These are phyloP conservation scores for Hesperia comma DNA, from an alignment of 2,888 invertebrate genomes.

Conservation along the genomic window DNA sequence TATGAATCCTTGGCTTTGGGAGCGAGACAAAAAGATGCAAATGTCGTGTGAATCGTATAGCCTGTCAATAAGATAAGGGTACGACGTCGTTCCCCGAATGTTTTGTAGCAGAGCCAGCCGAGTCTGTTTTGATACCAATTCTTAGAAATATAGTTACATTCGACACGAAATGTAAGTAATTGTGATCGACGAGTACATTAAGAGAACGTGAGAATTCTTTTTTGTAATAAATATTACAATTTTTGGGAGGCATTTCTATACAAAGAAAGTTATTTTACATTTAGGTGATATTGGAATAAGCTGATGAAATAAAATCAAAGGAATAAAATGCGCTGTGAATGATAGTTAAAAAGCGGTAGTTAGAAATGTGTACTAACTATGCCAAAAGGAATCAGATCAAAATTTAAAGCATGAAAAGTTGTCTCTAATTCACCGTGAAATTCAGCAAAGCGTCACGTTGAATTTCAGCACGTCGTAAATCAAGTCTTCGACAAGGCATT, in stretches of 20 bases:
- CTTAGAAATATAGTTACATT: too few species aligned
- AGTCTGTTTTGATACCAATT: neutral
- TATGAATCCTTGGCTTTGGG: neutral
- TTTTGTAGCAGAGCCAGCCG: neutral
- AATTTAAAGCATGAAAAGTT: slow-evolving; percentile 16
- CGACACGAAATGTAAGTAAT: too few species aligned
- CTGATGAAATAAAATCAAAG: too few species aligned
- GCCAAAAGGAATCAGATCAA: neutral
- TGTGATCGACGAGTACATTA: too few species aligned
- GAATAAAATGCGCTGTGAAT: too few species aligned
- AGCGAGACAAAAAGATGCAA: slow-evolving; percentile 3
- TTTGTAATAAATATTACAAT: too few species aligned
- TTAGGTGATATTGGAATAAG: too few species aligned
- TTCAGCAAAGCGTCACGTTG: slow-evolving; percentile 23
- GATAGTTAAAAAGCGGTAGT: too few species aligned
- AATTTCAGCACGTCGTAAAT: slow-evolving; percentile 32
- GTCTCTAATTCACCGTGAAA: slow-evolving; percentile 20
- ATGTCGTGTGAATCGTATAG: neutral
- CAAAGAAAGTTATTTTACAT: too few species aligned
- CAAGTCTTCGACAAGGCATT: slow-evolving; percentile 29
- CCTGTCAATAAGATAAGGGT: slow-evolving; percentile 5
- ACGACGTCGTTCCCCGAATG: neutral
- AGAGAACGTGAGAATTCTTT: too few species aligned
- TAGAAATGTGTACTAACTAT: neutral
- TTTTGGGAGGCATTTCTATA: too few species aligned